These are phyloP conservation scores for Sebastes vulpes DNA, from an alignment of 2,797 vertebrate species.

Conservation along the genomic window DNA sequence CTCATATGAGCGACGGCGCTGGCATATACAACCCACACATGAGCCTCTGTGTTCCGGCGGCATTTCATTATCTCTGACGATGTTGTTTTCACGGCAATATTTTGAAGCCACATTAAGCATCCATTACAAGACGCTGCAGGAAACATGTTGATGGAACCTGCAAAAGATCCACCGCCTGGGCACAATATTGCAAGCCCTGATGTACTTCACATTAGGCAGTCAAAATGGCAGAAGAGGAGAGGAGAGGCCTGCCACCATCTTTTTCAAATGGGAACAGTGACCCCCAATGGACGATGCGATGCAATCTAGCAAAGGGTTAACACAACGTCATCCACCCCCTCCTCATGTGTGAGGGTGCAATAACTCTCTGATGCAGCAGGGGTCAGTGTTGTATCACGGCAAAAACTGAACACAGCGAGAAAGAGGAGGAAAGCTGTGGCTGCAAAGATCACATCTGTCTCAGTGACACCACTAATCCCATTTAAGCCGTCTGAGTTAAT, in stretches of 20 bases:
- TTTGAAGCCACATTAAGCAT: constrained; percentile 77
- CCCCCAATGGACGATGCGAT: constrained; percentile 83
- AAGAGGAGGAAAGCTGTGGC: constrained; percentile 17
- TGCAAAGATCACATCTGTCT: constrained; percentile 77
- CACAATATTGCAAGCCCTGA: constrained; percentile 45
- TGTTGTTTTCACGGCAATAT: constrained; percentile 72
- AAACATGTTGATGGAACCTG: constrained; percentile 67
- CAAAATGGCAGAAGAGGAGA: constrained; percentile 72
- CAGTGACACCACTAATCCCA: constrained; percentile 79
- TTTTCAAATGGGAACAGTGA: constrained; percentile 87
- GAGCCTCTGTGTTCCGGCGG: constrained; percentile 29
- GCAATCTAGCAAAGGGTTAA: constrained; percentile 62
- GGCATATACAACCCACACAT: constrained; percentile 37
- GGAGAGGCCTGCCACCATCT: constrained; percentile 11
- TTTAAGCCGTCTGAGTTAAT: constrained; percentile 79
- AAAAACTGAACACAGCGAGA: neutral
- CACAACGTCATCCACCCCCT: neutral
- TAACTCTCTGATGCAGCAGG: constrained; percentile 76
- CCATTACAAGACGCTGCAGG: constrained; percentile 72
- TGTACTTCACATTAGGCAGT: constrained; percentile 50
- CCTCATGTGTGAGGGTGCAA: constrained; percentile 35
- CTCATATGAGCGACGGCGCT: constrained; percentile 39
- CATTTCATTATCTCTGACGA: constrained; percentile 74
- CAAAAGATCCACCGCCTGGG: constrained; percentile 38
- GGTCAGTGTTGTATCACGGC: constrained; percentile 79